phyloP scores from a whole-genome alignment of 2,888 invertebrate species.

The Rhagonycha lutea region DNA sequence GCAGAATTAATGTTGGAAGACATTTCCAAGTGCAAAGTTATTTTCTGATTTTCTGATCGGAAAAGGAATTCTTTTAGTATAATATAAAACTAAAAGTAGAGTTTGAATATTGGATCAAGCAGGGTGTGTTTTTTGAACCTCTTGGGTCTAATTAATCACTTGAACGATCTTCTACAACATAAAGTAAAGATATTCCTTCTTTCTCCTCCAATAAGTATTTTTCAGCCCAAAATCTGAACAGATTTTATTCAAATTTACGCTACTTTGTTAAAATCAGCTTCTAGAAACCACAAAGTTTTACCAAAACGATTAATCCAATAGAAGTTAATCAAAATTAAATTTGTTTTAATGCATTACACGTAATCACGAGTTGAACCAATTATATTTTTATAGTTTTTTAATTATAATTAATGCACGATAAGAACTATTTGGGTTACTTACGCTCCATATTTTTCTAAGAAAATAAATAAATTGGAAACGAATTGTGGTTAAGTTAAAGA shows the following conservation, averaged over 20 bases:
- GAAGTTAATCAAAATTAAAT: no score
- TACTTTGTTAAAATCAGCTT: no score
- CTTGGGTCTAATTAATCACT: not conserved
- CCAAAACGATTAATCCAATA: no score
- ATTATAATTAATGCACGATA: not conserved
- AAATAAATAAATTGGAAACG: no score
- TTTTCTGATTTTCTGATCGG: not conserved
- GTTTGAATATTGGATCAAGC: not conserved
- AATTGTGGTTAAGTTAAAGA: not conserved
- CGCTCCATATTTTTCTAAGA: no score
- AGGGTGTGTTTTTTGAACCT: not conserved
- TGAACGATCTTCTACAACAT: not conserved
- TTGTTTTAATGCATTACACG: no score
- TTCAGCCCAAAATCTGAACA: not conserved
- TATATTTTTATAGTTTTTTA: no score
- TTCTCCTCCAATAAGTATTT: not conserved
- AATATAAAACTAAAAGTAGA: not conserved
- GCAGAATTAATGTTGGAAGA: not conserved
- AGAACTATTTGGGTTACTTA: not conserved
- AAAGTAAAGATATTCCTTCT: not conserved
- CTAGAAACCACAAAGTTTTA: no score
- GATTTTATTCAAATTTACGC: not conserved
- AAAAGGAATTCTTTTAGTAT: not conserved
- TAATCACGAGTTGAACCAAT: no score
- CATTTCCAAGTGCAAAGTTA: not conserved